Evolutionary conservation across 2,888 invertebrate species (phyloP).

Genomic region (Pardosa pseudoannulata): DNA sequence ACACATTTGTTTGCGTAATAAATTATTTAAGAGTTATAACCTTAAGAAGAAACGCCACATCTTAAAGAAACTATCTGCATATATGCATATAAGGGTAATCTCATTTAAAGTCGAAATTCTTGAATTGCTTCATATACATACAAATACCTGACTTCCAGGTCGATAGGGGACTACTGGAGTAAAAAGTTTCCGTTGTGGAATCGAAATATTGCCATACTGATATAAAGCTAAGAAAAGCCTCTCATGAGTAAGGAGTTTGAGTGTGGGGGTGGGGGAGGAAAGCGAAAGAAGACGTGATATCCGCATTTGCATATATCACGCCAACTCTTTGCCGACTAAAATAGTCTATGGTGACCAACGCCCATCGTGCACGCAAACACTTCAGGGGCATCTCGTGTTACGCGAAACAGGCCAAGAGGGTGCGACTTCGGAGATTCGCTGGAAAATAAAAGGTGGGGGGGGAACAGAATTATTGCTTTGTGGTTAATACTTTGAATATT

Average conservation of each 20-base stretch:
- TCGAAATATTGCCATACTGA: constrained; percentile 26
- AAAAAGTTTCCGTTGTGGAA: constrained; percentile 42
- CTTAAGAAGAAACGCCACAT: background rate
- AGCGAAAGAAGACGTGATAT: constrained; percentile 49
- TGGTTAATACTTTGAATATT: no score
- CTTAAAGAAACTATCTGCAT: background rate
- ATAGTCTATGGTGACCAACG: constrained; percentile 61
- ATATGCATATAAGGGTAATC: background rate
- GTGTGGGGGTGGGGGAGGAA: background rate
- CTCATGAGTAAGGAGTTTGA: background rate
- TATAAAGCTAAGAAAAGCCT: constrained; percentile 16
- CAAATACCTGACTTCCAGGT: background rate
- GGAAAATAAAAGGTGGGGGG: background rate
- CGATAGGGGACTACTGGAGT: background rate
- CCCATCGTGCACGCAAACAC: constrained; percentile 53
- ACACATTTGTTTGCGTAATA: no score
- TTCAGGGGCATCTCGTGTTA: constrained; percentile 27
- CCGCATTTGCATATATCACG: constrained; percentile 70
- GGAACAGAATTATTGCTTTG: background rate
- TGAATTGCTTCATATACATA: background rate
- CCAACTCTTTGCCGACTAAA: constrained; percentile 65
- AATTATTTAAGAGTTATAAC: no score
- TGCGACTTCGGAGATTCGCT: background rate
- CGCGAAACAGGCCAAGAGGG: constrained; percentile 5
- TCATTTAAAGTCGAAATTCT: background rate